Evolutionary conservation across 2,797 vertebrate genomes (phyloP).

Genomic region (Amblyopsis hoosieri): DNA sequence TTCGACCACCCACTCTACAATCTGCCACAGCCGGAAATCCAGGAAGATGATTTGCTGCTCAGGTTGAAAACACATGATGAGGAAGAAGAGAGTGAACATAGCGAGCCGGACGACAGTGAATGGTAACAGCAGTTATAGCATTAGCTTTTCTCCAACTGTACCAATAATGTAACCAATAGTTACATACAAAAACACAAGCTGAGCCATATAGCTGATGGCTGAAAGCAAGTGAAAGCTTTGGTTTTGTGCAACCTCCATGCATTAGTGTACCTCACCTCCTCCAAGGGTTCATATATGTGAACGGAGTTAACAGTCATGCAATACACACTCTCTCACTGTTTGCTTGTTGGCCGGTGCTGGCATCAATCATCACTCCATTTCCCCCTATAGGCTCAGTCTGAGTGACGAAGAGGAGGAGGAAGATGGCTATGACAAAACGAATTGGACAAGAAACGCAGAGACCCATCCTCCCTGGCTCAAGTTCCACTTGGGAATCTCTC

Average conservation of each 20-base stretch:
- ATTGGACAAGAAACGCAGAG: conserved; percentile 63
- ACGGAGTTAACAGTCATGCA: too few relatives aligned
- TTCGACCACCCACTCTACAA: conserved; percentile 84
- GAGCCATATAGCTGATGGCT: too few relatives aligned
- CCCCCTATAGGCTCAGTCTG: conserved; percentile 63
- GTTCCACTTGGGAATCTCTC: conserved; percentile 84
- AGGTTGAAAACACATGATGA: conserved; percentile 62
- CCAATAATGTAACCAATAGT: too few relatives aligned
- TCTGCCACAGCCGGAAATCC: conserved; percentile 57
- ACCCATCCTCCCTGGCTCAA: conserved; percentile 82
- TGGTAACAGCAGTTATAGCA: conserved; percentile 49
- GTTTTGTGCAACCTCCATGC: too few relatives aligned
- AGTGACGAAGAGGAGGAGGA: conserved; percentile 56
- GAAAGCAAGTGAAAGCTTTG: too few relatives aligned
- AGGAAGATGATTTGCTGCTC: conserved; percentile 82
- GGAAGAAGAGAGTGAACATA: conserved; percentile 19
- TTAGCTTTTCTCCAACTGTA: too few relatives aligned
- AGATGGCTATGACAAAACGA: conserved; percentile 62
- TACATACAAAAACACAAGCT: too few relatives aligned
- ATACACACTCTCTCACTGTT: neutral
- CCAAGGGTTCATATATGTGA: too few relatives aligned
- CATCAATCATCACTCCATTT: neutral
- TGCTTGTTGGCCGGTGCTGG: neutral
- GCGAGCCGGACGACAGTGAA: conserved; percentile 37
- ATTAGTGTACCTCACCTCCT: too few relatives aligned